Conservation (phyloP, 2,797 vertebrate genomes). For the Muscicapa comitata region DNA sequence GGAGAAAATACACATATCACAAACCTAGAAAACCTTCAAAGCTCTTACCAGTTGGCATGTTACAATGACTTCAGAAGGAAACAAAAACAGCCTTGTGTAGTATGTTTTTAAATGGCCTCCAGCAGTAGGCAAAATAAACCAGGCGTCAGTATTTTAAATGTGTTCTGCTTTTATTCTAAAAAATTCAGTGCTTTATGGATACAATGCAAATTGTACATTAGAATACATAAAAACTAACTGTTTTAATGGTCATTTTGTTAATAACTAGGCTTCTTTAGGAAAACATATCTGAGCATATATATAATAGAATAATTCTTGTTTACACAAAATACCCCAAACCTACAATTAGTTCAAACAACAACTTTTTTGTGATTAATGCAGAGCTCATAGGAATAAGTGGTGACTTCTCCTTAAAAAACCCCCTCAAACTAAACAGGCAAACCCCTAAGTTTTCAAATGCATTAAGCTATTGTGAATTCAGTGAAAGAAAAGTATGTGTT, state of each 20-base stretch:
- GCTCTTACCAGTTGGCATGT: not conserved
- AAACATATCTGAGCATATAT: not conserved
- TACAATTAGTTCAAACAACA: not conserved
- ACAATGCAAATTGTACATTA: not conserved
- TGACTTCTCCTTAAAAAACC: not conserved
- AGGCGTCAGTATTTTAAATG: not conserved
- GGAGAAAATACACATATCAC: not conserved
- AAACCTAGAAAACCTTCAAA: not conserved
- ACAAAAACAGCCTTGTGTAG: not conserved
- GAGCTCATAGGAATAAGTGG: not conserved
- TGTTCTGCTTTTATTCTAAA: not conserved
- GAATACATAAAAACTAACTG: not conserved
- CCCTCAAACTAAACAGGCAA: fast-evolving
- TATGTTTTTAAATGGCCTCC: not conserved
- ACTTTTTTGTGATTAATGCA: not conserved
- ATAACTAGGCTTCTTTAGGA: not conserved
- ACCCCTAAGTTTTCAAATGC: not conserved
- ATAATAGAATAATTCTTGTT: not conserved
- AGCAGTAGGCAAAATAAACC: not conserved
- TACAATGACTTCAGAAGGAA: not conserved
- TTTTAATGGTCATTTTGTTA: not conserved
- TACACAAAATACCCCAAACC: not conserved
- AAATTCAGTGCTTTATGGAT: not conserved
- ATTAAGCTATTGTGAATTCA: not conserved
- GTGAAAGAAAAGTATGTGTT: not conserved